Conservation (phyloP, 2,888 invertebrate species). For the Athalia rosae region DNA sequence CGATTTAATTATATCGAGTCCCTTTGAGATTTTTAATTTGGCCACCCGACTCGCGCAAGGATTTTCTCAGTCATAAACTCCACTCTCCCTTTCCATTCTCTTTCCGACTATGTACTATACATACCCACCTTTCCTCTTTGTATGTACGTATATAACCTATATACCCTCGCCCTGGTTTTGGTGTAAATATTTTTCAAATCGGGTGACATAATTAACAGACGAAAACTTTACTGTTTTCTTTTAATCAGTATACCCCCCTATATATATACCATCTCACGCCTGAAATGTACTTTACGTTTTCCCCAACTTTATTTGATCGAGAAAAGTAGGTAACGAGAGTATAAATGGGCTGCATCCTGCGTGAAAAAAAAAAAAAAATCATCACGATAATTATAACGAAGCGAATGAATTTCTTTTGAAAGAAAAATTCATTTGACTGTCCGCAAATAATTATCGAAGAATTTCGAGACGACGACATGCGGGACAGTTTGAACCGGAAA, state of each 20-base stretch:
- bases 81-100: background rate
- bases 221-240: constrained; percentile 56
- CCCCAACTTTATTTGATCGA: constrained; percentile 19
- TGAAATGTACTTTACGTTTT: background rate
- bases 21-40: constrained; percentile 68
- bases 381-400: constrained; percentile 27
- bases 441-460: too few species aligned
- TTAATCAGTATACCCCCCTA: constrained; percentile 56
- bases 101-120: background rate
- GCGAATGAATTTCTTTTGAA: background rate
- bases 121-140: constrained; percentile 37
- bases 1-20: constrained; percentile 68
- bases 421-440: background rate
- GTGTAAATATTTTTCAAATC: constrained; percentile 57
- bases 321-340: constrained; percentile 26
- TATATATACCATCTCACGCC: background rate
- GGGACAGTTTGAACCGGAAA: constrained; percentile 8
- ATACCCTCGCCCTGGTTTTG: constrained; percentile 24
- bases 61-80: constrained; percentile 41
- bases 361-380: constrained; percentile 10
- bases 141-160: background rate
- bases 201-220: constrained; percentile 46
- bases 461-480: background rate
- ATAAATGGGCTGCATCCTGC: constrained; percentile 6
- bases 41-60: constrained; percentile 43